Evolutionary conservation across 2,888 invertebrate species (phyloP).

Genomic region (Auanema sp.): DNA sequence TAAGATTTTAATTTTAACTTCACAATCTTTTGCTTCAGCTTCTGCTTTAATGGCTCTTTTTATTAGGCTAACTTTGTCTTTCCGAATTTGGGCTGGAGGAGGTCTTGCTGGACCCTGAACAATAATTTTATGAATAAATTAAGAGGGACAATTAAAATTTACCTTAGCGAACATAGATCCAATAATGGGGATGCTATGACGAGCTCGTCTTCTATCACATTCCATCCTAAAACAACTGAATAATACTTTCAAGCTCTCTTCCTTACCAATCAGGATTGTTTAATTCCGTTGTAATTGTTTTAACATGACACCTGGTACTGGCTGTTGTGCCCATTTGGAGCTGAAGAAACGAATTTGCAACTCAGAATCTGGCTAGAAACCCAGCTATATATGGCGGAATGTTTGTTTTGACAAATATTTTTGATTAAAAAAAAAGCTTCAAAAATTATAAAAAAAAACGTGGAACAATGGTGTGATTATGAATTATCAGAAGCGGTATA

Average conservation of each 20-base stretch:
- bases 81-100: not conserved
- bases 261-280: not conserved
- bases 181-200: not conserved
- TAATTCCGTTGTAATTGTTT: not conserved
- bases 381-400: no score
- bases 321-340: slow-evolving; percentile 2
- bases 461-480: not conserved
- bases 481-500: no score
- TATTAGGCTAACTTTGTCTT: slow-evolving; percentile 10
- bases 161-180: slow-evolving; percentile 1
- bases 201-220: not conserved
- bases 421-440: not conserved
- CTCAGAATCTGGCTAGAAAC: no score
- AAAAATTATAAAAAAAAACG: not conserved
- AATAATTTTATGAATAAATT: not conserved
- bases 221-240: not conserved
- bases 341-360: not conserved
- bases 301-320: slow-evolving; percentile 5
- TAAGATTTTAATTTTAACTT: slow-evolving; percentile 2
- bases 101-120: no score
- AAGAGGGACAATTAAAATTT: no score
- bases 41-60: slow-evolving; percentile 11
- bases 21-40: slow-evolving; percentile 8
- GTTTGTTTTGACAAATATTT: no score
- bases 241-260: not conserved